Evolutionary conservation across 2,797 vertebrate species (phyloP), one percentile per base, ranked within the genome.

Genomic region (Gambusia yucatana): DNA sequence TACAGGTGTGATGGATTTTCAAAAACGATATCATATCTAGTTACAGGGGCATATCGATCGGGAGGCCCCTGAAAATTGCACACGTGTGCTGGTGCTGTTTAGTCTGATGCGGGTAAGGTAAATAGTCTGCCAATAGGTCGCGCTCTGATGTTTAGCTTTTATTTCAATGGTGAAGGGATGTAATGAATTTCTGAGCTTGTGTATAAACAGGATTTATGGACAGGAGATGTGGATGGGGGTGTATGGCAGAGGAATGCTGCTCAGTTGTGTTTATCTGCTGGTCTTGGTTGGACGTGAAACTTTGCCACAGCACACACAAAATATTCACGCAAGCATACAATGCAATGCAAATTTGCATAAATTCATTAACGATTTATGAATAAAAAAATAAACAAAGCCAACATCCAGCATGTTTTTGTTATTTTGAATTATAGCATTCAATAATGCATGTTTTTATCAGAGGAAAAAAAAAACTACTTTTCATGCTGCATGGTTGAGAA

Each of bases 1-100:
- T 57, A 71, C 81, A 87, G 84, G 77, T 86, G 63, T 86, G 89
- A 92, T 90, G 83, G 87, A 90, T 92, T 92, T 89, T 79, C 63
- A 36, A 78, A 87, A 82, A 75, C n/a, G 3, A 90, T 87, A 84
- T 82, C 80, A 91, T 92, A 87, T 86, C 84, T 85, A 85, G 88
- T 93, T 89, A 91, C 22, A 61, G 79, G 73, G 83, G 47, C 8
- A 8, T 36, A 92, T 94, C 70, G 88, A 93, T 91, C 39, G 2
- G 20, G 70, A 83, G 61, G 78, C 74, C 82, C 69, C 82, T 81
- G 85, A 81, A 88, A 87, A 88, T 75, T 82, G 87, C 77, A 88
- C 90, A 82, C 77, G 77, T 57, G 82, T 79, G 41, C 81, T 69
- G 0, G 13, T 2, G 6, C 80, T 78, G 74, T 77, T 92, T 84